These are phyloP conservation scores for Anthoscopus minutus DNA, from an alignment of 2,113 vertebrate genomes.

Conservation along the genomic window DNA sequence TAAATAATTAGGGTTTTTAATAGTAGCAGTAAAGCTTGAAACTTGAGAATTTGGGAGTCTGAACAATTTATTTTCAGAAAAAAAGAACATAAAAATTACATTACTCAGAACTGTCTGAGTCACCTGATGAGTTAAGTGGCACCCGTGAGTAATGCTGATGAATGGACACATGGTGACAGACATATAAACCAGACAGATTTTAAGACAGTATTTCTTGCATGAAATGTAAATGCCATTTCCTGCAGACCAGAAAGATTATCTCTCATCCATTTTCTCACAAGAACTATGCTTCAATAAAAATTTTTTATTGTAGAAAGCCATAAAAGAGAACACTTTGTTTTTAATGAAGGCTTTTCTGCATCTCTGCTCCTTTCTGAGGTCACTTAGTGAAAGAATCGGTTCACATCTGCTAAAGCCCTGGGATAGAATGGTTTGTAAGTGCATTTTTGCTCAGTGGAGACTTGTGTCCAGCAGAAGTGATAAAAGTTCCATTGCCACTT, in stretches of 20 bases:
- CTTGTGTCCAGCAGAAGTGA: background rate
- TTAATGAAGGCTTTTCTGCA: background rate
- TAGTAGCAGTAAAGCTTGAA: background rate
- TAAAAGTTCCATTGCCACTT: background rate
- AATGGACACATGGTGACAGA: background rate
- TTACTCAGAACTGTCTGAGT: background rate
- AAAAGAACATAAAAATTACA: background rate
- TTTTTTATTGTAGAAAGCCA: background rate
- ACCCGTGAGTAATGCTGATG: background rate
- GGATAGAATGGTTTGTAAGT: background rate
- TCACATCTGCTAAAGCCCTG: background rate
- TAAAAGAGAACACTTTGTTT: background rate
- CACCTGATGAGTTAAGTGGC: background rate
- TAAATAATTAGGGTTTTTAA: background rate
- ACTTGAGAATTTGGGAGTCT: background rate
- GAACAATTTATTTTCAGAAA: background rate
- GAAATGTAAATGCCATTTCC: background rate
- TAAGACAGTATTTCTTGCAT: background rate
- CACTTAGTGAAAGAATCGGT: background rate
- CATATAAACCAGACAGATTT: slow-evolving; percentile 15
- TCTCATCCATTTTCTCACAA: background rate
- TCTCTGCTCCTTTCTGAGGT: background rate
- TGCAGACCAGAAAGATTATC: background rate
- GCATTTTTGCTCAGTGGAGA: background rate
- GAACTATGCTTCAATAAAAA: background rate